Conservation (phyloP, 2,797 vertebrate genomes). For the Sebastes wilsoni region DNA sequence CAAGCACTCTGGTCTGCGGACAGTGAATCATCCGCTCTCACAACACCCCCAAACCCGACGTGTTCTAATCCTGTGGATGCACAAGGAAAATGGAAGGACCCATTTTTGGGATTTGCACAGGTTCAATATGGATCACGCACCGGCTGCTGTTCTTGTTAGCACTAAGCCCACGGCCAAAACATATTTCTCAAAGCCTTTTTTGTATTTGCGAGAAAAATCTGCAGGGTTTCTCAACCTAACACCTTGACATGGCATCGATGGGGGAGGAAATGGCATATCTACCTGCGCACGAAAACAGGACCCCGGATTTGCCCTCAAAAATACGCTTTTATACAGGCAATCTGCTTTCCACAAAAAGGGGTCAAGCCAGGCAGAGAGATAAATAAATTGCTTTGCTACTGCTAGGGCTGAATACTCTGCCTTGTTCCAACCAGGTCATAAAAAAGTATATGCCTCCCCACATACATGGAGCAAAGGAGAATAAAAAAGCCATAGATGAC, state of each 20-base stretch:
- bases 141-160: constrained; percentile 40
- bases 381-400: constrained; percentile 75
- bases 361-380: constrained; percentile 63
- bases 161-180: constrained; percentile 23
- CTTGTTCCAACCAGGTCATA: constrained; percentile 60
- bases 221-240: constrained; percentile 19
- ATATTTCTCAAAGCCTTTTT: constrained; percentile 22
- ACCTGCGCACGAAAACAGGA: constrained; percentile 48
- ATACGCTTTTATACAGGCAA: constrained; percentile 68
- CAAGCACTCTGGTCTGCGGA: background rate
- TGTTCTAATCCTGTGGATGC: constrained; percentile 33
- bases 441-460: constrained; percentile 23
- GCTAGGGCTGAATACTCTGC: constrained; percentile 47
- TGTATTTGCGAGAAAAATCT: constrained; percentile 24
- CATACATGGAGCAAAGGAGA: constrained; percentile 6
- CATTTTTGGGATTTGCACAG: constrained; percentile 35
- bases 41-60: background rate
- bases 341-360: constrained; percentile 72
- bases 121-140: constrained; percentile 29
- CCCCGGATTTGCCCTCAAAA: constrained; percentile 61
- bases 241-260: constrained; percentile 44
- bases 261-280: constrained; percentile 59
- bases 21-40: constrained; percentile 14
- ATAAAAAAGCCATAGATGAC: background rate
- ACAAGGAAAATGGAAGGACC: constrained; percentile 30